Evolutionary conservation across 2,113 vertebrate genomes (phyloP).

Genomic region (Machaerirhynchus nigripectus): DNA sequence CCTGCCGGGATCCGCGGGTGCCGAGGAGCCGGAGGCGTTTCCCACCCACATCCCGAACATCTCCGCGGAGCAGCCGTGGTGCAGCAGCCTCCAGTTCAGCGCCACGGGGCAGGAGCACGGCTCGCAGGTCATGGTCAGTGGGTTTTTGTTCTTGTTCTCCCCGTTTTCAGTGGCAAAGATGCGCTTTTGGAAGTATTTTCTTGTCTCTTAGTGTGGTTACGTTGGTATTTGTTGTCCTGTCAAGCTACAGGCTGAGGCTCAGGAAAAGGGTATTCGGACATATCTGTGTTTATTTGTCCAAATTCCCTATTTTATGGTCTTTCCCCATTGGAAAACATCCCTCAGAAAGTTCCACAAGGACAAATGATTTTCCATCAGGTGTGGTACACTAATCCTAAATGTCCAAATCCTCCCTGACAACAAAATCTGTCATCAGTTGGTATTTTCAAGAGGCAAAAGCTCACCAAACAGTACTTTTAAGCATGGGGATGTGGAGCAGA

Average conservation of each 20-base stretch:
- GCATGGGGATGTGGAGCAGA: not conserved
- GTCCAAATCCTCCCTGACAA: not conserved
- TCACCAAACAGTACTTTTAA: not conserved
- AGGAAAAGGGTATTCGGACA: not conserved
- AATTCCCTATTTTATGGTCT: not conserved
- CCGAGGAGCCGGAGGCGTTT: slow-evolving; percentile 64
- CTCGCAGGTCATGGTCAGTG: slow-evolving; percentile 73
- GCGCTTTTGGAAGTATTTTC: not conserved
- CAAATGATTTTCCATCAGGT: not conserved
- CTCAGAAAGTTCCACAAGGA: not conserved
- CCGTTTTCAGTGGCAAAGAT: not conserved
- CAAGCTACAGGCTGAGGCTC: not conserved
- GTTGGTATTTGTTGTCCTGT: not conserved
- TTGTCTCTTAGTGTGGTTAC: not conserved
- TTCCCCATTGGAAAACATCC: not conserved
- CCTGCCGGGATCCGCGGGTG: not conserved
- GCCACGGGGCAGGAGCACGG: slow-evolving; percentile 61
- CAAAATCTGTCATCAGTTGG: not conserved
- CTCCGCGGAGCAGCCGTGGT: slow-evolving; percentile 70
- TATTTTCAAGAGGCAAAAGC: not conserved
- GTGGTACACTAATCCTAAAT: fast-evolving
- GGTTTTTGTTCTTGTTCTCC: fast-evolving
- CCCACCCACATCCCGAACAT: slow-evolving; percentile 47
- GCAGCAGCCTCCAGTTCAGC: slow-evolving; percentile 65
- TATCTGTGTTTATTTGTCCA: fast-evolving